Conservation (phyloP, 2,888 invertebrate species). For the Drosophila testacea region DNA sequence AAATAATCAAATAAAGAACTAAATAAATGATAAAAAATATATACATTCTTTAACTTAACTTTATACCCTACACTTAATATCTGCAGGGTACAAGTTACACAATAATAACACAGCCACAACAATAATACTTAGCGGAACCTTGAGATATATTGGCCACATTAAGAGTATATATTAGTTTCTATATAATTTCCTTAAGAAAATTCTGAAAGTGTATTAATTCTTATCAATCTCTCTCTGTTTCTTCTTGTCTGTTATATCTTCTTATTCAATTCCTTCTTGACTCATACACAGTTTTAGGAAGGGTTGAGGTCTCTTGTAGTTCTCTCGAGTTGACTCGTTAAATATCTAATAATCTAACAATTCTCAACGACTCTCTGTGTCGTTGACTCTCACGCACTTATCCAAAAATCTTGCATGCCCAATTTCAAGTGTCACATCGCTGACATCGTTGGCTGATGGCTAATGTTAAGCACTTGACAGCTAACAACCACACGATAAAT, state of each 20-base stretch:
- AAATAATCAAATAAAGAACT: too few relatives aligned
- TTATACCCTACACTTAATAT: too few relatives aligned
- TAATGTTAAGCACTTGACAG: constrained; percentile 74
- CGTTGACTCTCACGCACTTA: constrained; percentile 49
- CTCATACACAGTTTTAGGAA: not conserved
- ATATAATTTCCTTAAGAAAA: too few relatives aligned
- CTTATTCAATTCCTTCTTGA: not conserved
- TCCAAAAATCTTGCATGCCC: constrained; percentile 69
- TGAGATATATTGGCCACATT: too few relatives aligned
- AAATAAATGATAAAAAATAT: not conserved
- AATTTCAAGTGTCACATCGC: constrained; percentile 75
- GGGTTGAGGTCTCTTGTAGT: constrained; percentile 6
- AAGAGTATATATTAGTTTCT: too few relatives aligned
- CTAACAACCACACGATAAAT: constrained; percentile 73
- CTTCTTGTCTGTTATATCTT: not conserved
- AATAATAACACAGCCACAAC: too few relatives aligned
- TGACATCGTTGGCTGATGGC: constrained; percentile 58
- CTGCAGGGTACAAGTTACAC: not conserved
- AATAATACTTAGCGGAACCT: too few relatives aligned
- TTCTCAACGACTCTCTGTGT: constrained; percentile 1
- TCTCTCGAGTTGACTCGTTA: constrained; percentile 10
- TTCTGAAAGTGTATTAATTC: too few relatives aligned
- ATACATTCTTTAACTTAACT: too few relatives aligned
- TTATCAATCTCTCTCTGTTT: too few relatives aligned
- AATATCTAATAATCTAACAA: constrained; percentile 27